Conservation (phyloP, 2,888 invertebrate species). For the Acanthosepion pharaonis region DNA sequence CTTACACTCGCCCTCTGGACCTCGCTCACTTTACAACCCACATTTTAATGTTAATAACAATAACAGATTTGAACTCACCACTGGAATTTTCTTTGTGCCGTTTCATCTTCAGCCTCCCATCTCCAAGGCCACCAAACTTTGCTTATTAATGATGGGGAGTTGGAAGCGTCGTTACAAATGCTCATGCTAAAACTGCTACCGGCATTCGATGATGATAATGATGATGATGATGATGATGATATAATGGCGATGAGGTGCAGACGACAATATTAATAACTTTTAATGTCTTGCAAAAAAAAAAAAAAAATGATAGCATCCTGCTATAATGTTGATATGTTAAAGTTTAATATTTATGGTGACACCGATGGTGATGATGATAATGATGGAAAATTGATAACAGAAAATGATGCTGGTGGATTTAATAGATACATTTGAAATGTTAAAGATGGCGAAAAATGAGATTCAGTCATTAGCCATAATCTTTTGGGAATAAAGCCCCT, state of each 20-base stretch:
- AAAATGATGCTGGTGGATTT: background rate
- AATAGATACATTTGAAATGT: background rate
- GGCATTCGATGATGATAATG: background rate
- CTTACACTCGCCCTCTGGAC: background rate
- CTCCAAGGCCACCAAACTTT: background rate
- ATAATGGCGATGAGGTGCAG: background rate
- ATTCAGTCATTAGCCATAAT: too few species aligned
- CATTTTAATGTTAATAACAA: background rate
- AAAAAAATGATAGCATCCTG: background rate
- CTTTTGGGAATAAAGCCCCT: too few species aligned
- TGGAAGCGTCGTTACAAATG: background rate
- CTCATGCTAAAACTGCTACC: background rate
- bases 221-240: slow-evolving; percentile 48
- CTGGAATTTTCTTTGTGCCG: background rate
- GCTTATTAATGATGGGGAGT: too few species aligned
- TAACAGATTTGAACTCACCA: background rate
- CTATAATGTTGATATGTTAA: background rate
- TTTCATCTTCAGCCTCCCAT: background rate
- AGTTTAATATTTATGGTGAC: background rate
- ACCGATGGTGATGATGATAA: background rate
- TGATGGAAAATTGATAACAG: background rate
- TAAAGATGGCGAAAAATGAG: background rate
- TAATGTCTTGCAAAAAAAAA: background rate
- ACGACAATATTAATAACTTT: background rate
- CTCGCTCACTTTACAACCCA: background rate